A percentile compares a stretch with the other conserved stretches of the same genome.
Evolutionary conservation across 1,140 invertebrate genomes (phyloP).

Genomic region (Dreissena polymorpha): DNA sequence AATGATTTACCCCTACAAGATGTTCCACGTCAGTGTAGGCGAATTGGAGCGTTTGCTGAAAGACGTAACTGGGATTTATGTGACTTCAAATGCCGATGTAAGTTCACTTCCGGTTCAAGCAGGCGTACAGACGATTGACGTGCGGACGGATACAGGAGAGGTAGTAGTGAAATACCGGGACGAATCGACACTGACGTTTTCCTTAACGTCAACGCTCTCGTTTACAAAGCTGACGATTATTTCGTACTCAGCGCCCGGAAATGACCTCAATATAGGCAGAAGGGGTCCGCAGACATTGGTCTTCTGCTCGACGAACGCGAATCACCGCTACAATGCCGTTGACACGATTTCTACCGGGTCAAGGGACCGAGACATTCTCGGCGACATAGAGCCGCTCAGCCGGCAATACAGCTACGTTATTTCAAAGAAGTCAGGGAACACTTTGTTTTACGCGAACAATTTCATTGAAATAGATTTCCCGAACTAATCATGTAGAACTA

Average conservation of each 20-base stretch:
- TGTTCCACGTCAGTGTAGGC: constrained; percentile 7
- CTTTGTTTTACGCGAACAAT: constrained; percentile 45
- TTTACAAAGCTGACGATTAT: constrained; percentile 32
- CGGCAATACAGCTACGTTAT: constrained; percentile 19
- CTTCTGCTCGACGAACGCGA: constrained; percentile 37
- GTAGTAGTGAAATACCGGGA: constrained; percentile 22
- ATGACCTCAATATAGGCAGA: neutral
- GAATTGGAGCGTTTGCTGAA: constrained; percentile 1
- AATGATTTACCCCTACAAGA: constrained; percentile 44
- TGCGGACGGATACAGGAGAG: constrained; percentile 11
- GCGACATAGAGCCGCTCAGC: constrained; percentile 1
- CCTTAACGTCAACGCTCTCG: neutral
- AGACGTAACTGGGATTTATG: constrained; percentile 33
- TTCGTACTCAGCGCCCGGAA: neutral
- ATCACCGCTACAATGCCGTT: constrained; percentile 26
- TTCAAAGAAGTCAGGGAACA: constrained; percentile 1
- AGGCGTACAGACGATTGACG: neutral
- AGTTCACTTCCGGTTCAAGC: neutral
- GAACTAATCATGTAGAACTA: neutral
- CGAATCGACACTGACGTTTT: constrained; percentile 25
- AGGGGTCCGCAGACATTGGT: constrained; percentile 21
- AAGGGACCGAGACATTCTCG: constrained; percentile 7
- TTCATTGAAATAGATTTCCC: constrained; percentile 25
- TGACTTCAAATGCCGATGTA: neutral
- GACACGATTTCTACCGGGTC: constrained; percentile 8